Evolutionary conservation across 2,888 invertebrate genomes (phyloP).

Genomic region (Alcis repandata): DNA sequence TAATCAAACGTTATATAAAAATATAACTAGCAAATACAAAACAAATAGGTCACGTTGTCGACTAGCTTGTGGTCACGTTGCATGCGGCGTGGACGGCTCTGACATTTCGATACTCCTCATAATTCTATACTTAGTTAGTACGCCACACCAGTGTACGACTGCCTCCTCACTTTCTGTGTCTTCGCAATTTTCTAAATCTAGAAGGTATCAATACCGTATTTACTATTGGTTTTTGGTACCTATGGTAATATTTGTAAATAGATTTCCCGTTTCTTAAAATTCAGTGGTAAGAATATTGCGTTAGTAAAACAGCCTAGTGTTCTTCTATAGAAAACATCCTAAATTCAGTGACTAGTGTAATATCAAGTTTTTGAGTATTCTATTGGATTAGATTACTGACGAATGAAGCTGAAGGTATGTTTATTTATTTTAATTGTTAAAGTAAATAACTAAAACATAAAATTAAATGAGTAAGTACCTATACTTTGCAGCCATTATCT

Average conservation of each 20-base stretch:
- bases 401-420: constrained; percentile 29
- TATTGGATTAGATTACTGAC: constrained; percentile 12
- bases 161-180: constrained; percentile 29
- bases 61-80: constrained; percentile 83
- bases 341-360: constrained; percentile 2
- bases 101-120: constrained; percentile 52
- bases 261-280: background rate
- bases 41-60: constrained; percentile 56
- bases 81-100: constrained; percentile 81
- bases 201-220: constrained; percentile 32
- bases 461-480: background rate
- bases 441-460: background rate
- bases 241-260: constrained; percentile 7
- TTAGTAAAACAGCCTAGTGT: background rate
- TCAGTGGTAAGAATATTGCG: constrained; percentile 1
- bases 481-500: background rate
- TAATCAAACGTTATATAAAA: constrained; percentile 2
- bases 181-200: constrained; percentile 45
- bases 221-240: constrained; percentile 1
- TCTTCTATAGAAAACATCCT: constrained; percentile 1
- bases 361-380: constrained; percentile 14
- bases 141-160: constrained; percentile 44
- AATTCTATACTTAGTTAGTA: constrained; percentile 35
- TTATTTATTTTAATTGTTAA: background rate
- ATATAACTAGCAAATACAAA: constrained; percentile 7